Percentiles rank a stretch among this genome's conserved stretches.
Conservation (phyloP, 2,888 invertebrate species). For the Dasysyrphus tricinctus region DNA sequence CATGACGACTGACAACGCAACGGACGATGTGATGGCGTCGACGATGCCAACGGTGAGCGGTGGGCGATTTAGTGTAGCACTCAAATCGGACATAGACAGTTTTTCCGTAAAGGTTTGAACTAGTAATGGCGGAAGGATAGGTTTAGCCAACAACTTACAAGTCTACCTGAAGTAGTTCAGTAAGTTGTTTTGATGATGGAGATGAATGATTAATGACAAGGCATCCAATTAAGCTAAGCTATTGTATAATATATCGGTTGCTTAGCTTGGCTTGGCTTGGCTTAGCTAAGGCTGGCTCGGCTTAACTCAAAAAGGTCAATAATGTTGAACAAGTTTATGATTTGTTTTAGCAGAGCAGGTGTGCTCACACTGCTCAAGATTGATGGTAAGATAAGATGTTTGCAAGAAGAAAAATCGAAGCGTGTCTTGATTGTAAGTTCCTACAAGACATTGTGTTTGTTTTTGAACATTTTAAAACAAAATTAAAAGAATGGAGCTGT, state of each 20-base stretch:
- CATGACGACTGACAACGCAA: not conserved
- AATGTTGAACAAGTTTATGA: slow-evolving; percentile 21
- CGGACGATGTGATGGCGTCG: not conserved
- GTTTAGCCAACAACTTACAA: not conserved
- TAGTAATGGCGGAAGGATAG: slow-evolving; percentile 45
- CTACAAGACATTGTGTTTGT: not conserved
- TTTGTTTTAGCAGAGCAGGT: slow-evolving; percentile 24
- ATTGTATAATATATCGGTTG: slow-evolving; percentile 34
- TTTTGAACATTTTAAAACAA: not conserved
- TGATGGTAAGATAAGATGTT: not conserved
- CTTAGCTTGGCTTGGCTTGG: not conserved
- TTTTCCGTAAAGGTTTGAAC: slow-evolving; percentile 9
- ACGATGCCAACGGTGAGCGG: not conserved
- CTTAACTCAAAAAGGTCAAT: slow-evolving; percentile 41
- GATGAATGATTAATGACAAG: slow-evolving; percentile 59
- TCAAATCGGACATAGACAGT: slow-evolving; percentile 31
- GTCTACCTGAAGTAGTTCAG: slow-evolving; percentile 53
- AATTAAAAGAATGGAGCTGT: not conserved
- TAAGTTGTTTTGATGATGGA: slow-evolving; percentile 55
- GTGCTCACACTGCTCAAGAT: not conserved
- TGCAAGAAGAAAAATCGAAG: not conserved
- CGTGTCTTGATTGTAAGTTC: not conserved
- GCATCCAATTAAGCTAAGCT: slow-evolving; percentile 48
- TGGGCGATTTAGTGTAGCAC: slow-evolving; percentile 27
- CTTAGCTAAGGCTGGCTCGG: not conserved